Percentiles rank a stretch among this genome's conserved stretches.
phyloP scores from a whole-genome alignment of 1,140 invertebrate genomes.

The Drosophila arizonae region DNA sequence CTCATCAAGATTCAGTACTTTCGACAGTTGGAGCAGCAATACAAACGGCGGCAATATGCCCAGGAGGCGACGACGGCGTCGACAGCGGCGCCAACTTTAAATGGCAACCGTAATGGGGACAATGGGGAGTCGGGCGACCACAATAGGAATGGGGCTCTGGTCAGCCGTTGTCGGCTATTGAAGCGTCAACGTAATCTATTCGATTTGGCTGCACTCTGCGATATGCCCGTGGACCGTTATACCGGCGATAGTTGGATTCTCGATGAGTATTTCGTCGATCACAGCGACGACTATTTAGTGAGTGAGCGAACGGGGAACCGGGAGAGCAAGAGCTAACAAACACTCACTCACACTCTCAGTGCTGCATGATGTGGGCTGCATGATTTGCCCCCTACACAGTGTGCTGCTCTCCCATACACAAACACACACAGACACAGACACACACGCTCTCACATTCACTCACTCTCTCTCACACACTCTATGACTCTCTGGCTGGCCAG shows the following conservation, averaged over 20 bases:
- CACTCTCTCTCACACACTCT: constrained; percentile 2
- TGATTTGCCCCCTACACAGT: neutral
- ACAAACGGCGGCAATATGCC: constrained; percentile 46
- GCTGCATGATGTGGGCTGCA: neutral
- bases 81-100: constrained; percentile 33
- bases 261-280: constrained; percentile 77
- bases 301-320: constrained; percentile 36
- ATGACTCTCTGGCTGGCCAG: constrained; percentile 30
- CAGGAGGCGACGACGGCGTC: constrained; percentile 6
- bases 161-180: constrained; percentile 56
- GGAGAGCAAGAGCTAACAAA: neutral
- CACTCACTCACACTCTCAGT: neutral
- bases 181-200: constrained; percentile 74
- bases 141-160: constrained; percentile 8
- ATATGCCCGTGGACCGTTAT: constrained; percentile 65
- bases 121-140: constrained; percentile 5
- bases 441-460: neutral
- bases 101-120: constrained; percentile 9
- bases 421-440: neutral
- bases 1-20: constrained; percentile 75
- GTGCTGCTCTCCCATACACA: neutral
- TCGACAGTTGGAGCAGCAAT: constrained; percentile 64
- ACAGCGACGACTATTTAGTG: constrained; percentile 74
- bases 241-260: constrained; percentile 73
- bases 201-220: constrained; percentile 72